These are phyloP conservation scores for Hylomyscus alleni DNA, from an alignment of 2,797 vertebrate species.

Conservation along the genomic window DNA sequence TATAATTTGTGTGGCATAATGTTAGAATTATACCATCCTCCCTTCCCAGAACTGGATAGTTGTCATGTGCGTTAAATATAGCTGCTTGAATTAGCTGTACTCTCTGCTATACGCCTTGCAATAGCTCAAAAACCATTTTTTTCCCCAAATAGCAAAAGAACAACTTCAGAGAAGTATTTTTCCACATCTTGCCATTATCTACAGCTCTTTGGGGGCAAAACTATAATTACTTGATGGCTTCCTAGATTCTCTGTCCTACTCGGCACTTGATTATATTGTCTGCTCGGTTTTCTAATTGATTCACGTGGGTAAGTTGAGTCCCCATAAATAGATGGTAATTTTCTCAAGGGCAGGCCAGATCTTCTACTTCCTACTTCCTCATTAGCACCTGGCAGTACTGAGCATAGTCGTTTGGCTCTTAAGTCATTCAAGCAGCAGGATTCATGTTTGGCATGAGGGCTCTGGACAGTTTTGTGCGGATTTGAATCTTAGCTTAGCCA, in stretches of 20 bases:
- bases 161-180: conserved; percentile 83
- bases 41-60: conserved; percentile 84
- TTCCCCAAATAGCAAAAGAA: conserved; percentile 79
- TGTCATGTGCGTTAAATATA: conserved; percentile 86
- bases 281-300: conserved; percentile 66
- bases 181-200: conserved; percentile 76
- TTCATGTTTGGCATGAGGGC: neutral
- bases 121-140: conserved; percentile 76
- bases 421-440: conserved; percentile 17
- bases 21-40: conserved; percentile 85
- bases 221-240: conserved; percentile 81
- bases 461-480: neutral
- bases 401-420: conserved; percentile 1
- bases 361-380: conserved; percentile 52
- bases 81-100: conserved; percentile 86
- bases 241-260: conserved; percentile 70
- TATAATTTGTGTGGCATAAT: conserved; percentile 87
- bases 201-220: conserved; percentile 78
- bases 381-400: conserved; percentile 33
- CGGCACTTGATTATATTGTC: conserved; percentile 74
- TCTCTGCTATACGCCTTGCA: conserved; percentile 85
- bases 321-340: conserved; percentile 77
- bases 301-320: conserved; percentile 69
- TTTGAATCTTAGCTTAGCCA: conserved; percentile 50
- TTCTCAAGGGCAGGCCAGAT: conserved; percentile 11